Evolutionary conservation across 2,888 invertebrate genomes (phyloP).

Genomic region (Synanthedon myopaeformis): DNA sequence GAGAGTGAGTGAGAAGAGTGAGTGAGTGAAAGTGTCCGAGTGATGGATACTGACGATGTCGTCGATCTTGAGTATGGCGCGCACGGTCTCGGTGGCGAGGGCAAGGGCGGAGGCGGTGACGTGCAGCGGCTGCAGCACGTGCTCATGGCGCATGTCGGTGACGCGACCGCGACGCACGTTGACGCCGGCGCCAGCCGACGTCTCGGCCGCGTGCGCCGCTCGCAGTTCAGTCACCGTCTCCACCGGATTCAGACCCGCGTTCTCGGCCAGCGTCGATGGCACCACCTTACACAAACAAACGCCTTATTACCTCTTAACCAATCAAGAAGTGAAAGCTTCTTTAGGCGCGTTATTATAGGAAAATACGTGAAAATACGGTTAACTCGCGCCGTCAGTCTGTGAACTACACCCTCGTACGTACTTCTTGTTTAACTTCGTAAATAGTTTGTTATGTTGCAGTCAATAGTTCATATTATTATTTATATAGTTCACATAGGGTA

Average conservation of each 20-base stretch:
- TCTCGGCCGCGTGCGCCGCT: slow-evolving; percentile 85
- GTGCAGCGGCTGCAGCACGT: slow-evolving; percentile 96
- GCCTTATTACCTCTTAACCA: too few relatives aligned
- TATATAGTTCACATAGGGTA: too few relatives aligned
- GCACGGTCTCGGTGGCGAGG: slow-evolving; percentile 95
- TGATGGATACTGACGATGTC: slow-evolving; percentile 85
- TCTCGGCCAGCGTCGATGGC: slow-evolving; percentile 62
- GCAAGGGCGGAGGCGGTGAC: slow-evolving; percentile 94
- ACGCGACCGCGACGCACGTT: slow-evolving; percentile 97
- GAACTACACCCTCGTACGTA: too few relatives aligned
- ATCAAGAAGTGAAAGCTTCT: too few relatives aligned
- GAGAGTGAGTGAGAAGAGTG: too few relatives aligned
- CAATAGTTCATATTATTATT: too few relatives aligned
- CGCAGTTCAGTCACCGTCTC: slow-evolving; percentile 96
- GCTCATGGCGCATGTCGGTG: slow-evolving; percentile 96
- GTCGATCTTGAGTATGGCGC: slow-evolving; percentile 98
- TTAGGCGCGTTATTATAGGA: too few relatives aligned
- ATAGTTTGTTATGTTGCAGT: too few relatives aligned
- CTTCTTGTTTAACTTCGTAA: too few relatives aligned
- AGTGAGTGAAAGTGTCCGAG: too few relatives aligned
- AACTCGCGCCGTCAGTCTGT: too few relatives aligned
- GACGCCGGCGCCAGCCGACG: slow-evolving; percentile 88
- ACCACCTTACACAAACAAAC: slow-evolving; percentile 17
- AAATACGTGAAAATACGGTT: too few relatives aligned
- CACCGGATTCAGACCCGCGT: slow-evolving; percentile 88